Evolutionary conservation across 2,113 vertebrate species (phyloP).

Genomic region (Perccottus glenii): DNA sequence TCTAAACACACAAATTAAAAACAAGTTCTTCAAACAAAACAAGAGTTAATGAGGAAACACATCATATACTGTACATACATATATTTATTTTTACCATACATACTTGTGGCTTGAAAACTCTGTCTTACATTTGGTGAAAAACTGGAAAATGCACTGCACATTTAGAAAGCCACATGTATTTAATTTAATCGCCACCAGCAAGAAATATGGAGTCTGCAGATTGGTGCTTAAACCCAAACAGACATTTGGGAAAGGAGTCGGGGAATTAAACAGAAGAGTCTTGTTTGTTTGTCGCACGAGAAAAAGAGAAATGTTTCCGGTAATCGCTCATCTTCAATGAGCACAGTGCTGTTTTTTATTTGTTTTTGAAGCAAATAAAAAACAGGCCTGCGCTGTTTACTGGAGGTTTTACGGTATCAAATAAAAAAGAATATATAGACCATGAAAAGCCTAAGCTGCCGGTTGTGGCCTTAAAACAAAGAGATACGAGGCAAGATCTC

Average conservation of each 20-base stretch:
- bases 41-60: too few species aligned
- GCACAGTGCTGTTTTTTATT: conserved; percentile 43
- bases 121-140: neutral
- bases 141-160: conserved; percentile 3
- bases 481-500: conserved; percentile 53
- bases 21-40: too few species aligned
- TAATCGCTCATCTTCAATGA: conserved; percentile 50
- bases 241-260: conserved; percentile 42
- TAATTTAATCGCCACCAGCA: conserved; percentile 26
- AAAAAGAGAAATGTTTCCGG: conserved; percentile 4
- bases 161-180: conserved; percentile 5
- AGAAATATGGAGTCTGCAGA: conserved; percentile 50
- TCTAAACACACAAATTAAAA: too few species aligned
- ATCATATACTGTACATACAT: too few species aligned
- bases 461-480: conserved; percentile 56
- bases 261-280: conserved; percentile 40
- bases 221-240: conserved; percentile 48
- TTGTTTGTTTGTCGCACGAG: conserved; percentile 35
- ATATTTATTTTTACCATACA: neutral
- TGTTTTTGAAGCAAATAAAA: conserved; percentile 61
- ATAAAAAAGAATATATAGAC: conserved; percentile 71
- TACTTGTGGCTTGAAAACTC: neutral
- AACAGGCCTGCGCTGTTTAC: conserved; percentile 58
- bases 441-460: conserved; percentile 64
- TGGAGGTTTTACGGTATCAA: conserved; percentile 66